These are phyloP conservation scores for Ceramica pisi DNA, from an alignment of 2,888 invertebrate genomes.

Conservation along the genomic window DNA sequence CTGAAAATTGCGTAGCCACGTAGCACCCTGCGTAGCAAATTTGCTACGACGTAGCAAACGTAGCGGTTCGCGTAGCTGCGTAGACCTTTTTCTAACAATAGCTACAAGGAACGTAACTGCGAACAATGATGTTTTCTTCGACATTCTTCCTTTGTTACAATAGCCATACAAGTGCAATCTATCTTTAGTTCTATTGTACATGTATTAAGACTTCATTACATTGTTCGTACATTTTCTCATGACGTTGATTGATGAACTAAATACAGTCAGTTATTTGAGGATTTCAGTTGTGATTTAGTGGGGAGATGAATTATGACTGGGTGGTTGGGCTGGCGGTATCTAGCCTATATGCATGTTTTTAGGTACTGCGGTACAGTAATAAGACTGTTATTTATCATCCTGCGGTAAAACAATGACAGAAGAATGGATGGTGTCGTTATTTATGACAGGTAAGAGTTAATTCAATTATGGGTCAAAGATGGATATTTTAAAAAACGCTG, in stretches of 20 bases:
- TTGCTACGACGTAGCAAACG: conserved; percentile 42
- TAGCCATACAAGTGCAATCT: conserved; percentile 34
- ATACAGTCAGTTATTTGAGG: conserved; percentile 35
- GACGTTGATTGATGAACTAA: conserved; percentile 49
- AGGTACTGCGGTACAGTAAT: not conserved
- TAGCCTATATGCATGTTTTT: not conserved
- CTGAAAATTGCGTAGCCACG: not conserved
- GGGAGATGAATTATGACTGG: conserved; percentile 37
- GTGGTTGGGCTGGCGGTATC: conserved; percentile 5
- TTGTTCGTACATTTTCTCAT: conserved; percentile 13
- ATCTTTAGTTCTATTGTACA: conserved; percentile 26
- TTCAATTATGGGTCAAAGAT: not conserved
- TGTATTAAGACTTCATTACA: conserved; percentile 40
- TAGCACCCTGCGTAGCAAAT: conserved; percentile 7
- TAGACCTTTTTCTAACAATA: conserved; percentile 39
- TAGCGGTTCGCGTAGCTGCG: conserved; percentile 43
- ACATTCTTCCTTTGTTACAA: conserved; percentile 34
- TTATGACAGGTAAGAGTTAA: not conserved
- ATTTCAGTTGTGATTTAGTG: conserved; percentile 24
- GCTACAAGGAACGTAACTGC: conserved; percentile 14
- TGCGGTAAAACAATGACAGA: conserved; percentile 10
- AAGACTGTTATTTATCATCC: conserved; percentile 37
- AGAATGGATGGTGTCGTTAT: not conserved
- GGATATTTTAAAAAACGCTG: not conserved
- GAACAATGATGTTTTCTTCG: conserved; percentile 45